Evolutionary conservation across 1,140 invertebrate species (phyloP).

Genomic region (Bombus turneri): DNA sequence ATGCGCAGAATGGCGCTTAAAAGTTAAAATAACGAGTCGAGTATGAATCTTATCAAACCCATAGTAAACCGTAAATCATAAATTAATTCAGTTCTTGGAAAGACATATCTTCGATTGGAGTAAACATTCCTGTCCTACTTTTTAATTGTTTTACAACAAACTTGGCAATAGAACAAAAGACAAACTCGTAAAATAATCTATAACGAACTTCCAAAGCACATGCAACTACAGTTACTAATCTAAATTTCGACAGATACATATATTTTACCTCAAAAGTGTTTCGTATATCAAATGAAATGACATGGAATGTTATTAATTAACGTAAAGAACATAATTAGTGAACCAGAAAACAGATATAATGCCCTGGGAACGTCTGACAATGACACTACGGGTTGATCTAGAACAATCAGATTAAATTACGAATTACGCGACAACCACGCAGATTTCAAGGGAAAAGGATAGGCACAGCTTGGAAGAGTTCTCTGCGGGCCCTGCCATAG

Average conservation of each 20-base stretch:
- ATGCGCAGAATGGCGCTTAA: no score
- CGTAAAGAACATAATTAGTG: constrained; percentile 26
- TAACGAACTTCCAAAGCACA: not conserved
- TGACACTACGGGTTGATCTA: constrained; percentile 26
- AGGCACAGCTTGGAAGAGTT: not conserved
- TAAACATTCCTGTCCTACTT: not conserved
- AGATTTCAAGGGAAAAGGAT: not conserved
- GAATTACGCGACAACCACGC: constrained; percentile 37
- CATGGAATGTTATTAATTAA: not conserved
- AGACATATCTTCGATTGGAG: not conserved
- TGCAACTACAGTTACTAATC: not conserved
- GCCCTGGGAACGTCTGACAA: constrained; percentile 19
- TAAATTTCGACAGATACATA: no score
- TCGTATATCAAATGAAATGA: not conserved
- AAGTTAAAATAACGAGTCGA: no score
- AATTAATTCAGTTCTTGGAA: not conserved
- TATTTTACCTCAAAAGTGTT: no score
- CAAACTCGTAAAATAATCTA: not conserved
- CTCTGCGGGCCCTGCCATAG: not conserved
- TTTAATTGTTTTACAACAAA: not conserved
- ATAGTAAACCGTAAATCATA: not conserved
- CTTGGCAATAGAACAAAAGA: not conserved
- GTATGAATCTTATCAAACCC: no score
- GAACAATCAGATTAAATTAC: constrained; percentile 52
- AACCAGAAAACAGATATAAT: constrained; percentile 24